Percentiles rank a stretch among this genome's conserved stretches.
These are phyloP conservation scores for Sogatella furcifera DNA, from an alignment of 1,140 invertebrate genomes.

Conservation along the genomic window DNA sequence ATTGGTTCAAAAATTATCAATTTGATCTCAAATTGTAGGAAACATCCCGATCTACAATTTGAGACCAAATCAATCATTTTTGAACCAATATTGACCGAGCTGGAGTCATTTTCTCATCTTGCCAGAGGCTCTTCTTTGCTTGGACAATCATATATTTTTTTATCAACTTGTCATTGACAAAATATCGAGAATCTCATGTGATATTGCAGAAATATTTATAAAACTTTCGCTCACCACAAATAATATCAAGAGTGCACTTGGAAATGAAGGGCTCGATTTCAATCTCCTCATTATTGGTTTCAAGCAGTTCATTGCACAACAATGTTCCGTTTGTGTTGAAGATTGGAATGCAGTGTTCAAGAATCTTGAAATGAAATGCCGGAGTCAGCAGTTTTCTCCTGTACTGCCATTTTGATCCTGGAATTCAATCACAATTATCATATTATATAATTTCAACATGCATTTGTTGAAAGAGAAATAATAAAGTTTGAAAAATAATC, in stretches of 20 bases:
- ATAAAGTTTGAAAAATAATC: too few species aligned
- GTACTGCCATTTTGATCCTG: constrained; percentile 53
- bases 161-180: too few species aligned
- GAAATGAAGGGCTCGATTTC: constrained; percentile 38
- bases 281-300: constrained; percentile 33
- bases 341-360: constrained; percentile 53
- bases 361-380: constrained; percentile 63
- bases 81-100: too few species aligned
- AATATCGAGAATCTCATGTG: too few species aligned
- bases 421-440: neutral
- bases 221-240: constrained; percentile 41
- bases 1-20: too few species aligned
- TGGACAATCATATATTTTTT: too few species aligned
- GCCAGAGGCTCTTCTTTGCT: too few species aligned
- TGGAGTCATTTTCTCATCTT: too few species aligned
- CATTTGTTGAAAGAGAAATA: too few species aligned
- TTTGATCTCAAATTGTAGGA: too few species aligned
- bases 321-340: constrained; percentile 30
- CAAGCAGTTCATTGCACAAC: constrained; percentile 30
- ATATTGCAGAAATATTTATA: neutral
- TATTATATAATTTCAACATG: neutral
- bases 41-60: too few species aligned
- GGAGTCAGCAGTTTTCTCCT: constrained; percentile 61
- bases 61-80: too few species aligned
- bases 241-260: constrained; percentile 48